Evolutionary conservation across 2,797 vertebrate species (phyloP).

Genomic region (Pantherophis alleghaniensis): DNA sequence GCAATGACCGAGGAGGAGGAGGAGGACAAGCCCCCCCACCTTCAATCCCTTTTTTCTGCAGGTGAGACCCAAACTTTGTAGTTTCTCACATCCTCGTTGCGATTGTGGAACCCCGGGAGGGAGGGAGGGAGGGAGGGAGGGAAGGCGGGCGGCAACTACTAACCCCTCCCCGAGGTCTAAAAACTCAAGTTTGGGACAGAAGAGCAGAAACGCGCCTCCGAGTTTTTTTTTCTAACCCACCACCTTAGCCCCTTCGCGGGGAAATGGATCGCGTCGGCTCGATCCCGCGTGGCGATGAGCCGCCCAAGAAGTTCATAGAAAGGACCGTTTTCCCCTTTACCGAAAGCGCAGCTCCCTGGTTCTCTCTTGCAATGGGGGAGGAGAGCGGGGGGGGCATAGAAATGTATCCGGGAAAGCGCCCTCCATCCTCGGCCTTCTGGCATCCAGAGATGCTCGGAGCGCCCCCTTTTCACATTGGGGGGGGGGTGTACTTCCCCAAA

Average conservation of each 20-base stretch:
- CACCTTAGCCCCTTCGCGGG: not conserved
- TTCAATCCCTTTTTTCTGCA: not conserved
- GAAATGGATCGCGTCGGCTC: not conserved
- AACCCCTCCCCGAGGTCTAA: not conserved
- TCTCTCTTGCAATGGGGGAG: not conserved
- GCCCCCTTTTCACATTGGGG: not conserved
- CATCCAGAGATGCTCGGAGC: not conserved
- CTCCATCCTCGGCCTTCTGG: not conserved
- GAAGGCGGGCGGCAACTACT: not conserved
- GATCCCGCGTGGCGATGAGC: not conserved
- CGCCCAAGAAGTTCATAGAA: not conserved
- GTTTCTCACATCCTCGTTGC: not conserved
- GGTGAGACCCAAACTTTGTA: not conserved
- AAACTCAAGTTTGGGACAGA: not conserved
- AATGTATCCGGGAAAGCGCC: not conserved
- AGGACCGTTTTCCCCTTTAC: not conserved
- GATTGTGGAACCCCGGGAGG: not conserved
- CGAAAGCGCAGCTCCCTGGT: not conserved
- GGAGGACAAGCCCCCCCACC: not conserved
- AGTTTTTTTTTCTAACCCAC: not conserved
- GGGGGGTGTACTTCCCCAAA: not conserved
- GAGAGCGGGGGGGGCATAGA: fast-evolving
- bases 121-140: too few relatives aligned
- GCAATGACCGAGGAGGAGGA: not conserved
- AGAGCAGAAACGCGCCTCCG: not conserved